These are phyloP conservation scores for Sceloporus tristichus DNA, from an alignment of 2,113 vertebrate species.

Conservation along the genomic window DNA sequence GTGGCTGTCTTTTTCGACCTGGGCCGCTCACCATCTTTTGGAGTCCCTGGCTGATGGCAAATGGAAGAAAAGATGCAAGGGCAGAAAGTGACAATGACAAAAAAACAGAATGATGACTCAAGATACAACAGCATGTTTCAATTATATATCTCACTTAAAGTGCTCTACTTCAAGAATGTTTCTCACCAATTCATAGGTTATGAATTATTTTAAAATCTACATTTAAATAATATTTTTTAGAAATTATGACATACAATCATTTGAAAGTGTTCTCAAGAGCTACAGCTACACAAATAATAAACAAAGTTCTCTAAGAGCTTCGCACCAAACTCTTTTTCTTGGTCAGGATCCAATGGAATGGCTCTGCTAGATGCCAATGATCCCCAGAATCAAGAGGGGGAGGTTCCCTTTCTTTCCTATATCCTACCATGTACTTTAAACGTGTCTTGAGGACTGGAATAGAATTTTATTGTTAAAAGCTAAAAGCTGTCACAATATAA, in stretches of 20 bases:
- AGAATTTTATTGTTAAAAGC: no score
- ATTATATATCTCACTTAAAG: neutral
- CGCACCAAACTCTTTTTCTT: neutral
- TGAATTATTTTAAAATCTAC: neutral
- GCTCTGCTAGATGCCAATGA: no score
- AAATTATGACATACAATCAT: neutral
- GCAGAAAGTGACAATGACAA: neutral
- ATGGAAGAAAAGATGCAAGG: neutral
- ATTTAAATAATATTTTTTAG: neutral
- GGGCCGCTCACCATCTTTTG: neutral
- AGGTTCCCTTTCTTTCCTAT: no score
- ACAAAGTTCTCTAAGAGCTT: neutral
- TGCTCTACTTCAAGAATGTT: neutral
- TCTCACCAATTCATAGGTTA: neutral
- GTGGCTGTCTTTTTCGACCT: neutral
- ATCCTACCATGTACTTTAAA: no score
- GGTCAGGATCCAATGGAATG: neutral
- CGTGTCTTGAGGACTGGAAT: no score
- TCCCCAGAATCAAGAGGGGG: no score
- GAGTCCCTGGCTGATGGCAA: conserved; percentile 19
- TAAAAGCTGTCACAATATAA: no score
- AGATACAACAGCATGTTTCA: neutral
- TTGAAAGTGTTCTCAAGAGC: neutral
- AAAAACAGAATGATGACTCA: neutral
- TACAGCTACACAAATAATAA: no score